Base-by-base conservation (phyloP, 2,888 invertebrate genomes). In the Stenichneumon culpator region DNA sequence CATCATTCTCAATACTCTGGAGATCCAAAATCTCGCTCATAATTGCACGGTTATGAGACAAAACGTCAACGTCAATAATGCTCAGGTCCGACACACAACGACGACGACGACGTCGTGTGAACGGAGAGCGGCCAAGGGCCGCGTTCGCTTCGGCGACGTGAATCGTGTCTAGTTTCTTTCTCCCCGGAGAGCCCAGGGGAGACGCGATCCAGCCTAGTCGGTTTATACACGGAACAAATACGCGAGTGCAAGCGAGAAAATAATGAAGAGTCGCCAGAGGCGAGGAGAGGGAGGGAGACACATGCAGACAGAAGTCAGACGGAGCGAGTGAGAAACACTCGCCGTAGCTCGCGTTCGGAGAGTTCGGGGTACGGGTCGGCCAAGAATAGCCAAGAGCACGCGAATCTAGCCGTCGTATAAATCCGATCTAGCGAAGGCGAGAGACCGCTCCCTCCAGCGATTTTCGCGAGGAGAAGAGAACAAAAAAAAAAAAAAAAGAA, bases 351-450 rank as follows among this genome's bases (percentile, higher is more conserved):
- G 57, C 57, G 86, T 82, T 75, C 75, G 65, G 63, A 63, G 74
- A 63, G 74, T 72, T 70, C 68, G 84, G 80, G 68, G 77, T 77
- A 54, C 86, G 88, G 86, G 74, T 69, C 88, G 89, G 89, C 90
- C 92, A 92, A 92, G 91, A 92, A 92, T 92, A 92, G 92, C 90
- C 88, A 88, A 89, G 89, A 90, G 90, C 89, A 91, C 90, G 92
- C 92, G 90, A 91, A 90, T 92, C 90, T 92, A 91, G 87, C 89
- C 89, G 89, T 89, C 88, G 72, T 72, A 79, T 75, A 80, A 72
- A 79, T 77, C 65, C 70, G 77, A 83, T 79, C 86, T 72, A 73
- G 80, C 79, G 68, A 89, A 88, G 87, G 86, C 88, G 87, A 88
- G 91, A 91, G 91, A 91, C 92, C 92, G 92, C 92, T 93, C 91